These are phyloP conservation scores for Litocranius walleri DNA, from an alignment of 2,113 vertebrate genomes.

Conservation along the genomic window DNA sequence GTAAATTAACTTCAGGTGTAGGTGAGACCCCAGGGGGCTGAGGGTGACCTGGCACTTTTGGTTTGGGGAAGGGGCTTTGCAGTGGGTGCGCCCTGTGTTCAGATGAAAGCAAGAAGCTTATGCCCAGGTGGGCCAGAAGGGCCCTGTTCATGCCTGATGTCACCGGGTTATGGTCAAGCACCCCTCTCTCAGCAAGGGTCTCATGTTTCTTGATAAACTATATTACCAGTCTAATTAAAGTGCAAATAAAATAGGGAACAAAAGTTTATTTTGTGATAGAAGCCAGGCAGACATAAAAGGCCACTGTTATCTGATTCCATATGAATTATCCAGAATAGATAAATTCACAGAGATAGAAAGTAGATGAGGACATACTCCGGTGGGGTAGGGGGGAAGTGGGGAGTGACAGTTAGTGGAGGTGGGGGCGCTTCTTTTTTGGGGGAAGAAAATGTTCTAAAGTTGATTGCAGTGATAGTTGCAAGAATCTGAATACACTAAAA, in stretches of 20 bases:
- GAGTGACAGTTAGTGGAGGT: background rate
- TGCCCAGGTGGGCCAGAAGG: accelerated
- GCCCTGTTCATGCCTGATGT: background rate
- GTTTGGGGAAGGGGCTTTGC: background rate
- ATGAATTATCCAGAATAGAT: background rate
- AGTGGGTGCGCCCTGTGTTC: background rate
- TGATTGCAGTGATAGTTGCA: background rate
- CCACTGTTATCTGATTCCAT: background rate
- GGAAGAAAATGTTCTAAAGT: background rate
- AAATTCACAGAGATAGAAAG: background rate
- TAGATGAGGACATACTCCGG: background rate
- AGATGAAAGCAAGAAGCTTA: background rate
- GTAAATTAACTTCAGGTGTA: background rate
- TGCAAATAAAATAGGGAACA: background rate
- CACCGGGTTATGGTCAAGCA: background rate
- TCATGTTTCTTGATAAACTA: background rate
- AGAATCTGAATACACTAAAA: background rate
- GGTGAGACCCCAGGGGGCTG: background rate
- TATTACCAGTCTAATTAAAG: background rate
- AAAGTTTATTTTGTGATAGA: background rate
- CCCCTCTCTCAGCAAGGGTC: background rate
- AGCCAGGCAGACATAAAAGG: background rate
- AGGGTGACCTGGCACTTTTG: background rate
- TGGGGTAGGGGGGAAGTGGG: accelerated
- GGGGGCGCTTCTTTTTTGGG: background rate